Conservation (phyloP, 2,888 invertebrate genomes). For the Encarsia formosa region DNA sequence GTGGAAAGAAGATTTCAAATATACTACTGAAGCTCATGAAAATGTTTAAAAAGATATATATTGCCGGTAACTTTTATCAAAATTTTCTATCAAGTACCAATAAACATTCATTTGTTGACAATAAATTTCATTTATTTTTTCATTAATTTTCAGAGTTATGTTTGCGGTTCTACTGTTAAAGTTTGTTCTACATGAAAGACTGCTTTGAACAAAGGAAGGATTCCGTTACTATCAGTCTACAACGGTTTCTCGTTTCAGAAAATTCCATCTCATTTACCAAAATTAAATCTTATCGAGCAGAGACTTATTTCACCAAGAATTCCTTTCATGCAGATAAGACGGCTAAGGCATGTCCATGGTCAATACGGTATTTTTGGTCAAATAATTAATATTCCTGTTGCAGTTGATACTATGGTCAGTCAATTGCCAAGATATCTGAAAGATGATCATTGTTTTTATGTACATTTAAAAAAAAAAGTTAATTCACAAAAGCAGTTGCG, state of each 20-base stretch:
- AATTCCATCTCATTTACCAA: slow-evolving; percentile 17
- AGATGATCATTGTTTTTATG: slow-evolving; percentile 35
- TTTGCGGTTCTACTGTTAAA: too few species aligned
- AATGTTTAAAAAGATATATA: slow-evolving; percentile 1
- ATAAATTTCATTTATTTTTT: not conserved
- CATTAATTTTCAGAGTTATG: too few species aligned
- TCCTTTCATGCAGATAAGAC: slow-evolving; percentile 16
- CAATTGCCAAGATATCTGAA: slow-evolving; percentile 30
- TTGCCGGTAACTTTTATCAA: too few species aligned
- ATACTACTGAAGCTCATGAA: not conserved
- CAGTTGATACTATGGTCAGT: slow-evolving; percentile 16
- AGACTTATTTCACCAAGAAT: slow-evolving; percentile 19
- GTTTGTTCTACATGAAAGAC: slow-evolving; percentile 1
- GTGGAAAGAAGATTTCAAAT: slow-evolving; percentile 16
- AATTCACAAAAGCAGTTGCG: slow-evolving; percentile 33
- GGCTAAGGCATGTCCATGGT: slow-evolving; percentile 9
- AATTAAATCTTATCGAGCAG: slow-evolving; percentile 14
- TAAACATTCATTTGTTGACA: not conserved
- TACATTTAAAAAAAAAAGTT: slow-evolving; percentile 30
- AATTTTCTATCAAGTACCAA: not conserved
- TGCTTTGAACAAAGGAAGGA: not conserved
- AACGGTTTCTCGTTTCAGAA: slow-evolving; percentile 1
- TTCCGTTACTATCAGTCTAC: not conserved
- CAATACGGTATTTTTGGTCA: slow-evolving; percentile 17
- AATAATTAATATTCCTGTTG: slow-evolving; percentile 21